Evolutionary conservation across 2,888 invertebrate species (phyloP).

Genomic region (Notodromas monacha): DNA sequence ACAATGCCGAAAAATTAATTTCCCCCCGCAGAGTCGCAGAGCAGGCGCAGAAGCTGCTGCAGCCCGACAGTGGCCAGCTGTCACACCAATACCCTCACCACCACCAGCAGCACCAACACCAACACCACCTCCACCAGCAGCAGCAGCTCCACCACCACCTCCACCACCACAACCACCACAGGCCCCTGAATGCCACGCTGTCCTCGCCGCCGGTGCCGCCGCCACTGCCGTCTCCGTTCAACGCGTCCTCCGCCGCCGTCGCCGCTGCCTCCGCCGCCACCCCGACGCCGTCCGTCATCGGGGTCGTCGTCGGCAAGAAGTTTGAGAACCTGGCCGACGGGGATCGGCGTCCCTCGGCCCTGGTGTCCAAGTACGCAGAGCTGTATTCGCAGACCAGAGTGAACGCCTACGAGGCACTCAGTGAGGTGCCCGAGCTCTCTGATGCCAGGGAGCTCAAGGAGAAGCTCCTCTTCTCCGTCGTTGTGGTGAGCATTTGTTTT

Average conservation of each 20-base stretch:
- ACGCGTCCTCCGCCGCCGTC: no score
- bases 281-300: constrained; percentile 1
- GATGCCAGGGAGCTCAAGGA: constrained; percentile 62
- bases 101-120: background rate
- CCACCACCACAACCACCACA: background rate
- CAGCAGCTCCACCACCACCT: background rate
- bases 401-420: constrained; percentile 52
- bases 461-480: constrained; percentile 77
- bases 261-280: no score
- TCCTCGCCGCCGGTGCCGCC: no score
- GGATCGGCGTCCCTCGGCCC: constrained; percentile 17
- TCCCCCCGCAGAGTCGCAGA: constrained; percentile 9
- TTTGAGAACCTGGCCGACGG: constrained; percentile 15
- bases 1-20: no score
- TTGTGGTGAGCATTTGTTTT: constrained; percentile 35
- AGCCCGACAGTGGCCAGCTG: background rate
- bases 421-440: constrained; percentile 39
- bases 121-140: background rate
- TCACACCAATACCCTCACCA: no score
- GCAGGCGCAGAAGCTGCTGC: constrained; percentile 11
- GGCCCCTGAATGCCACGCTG: no score
- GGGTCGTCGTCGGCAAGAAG: no score
- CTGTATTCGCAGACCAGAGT: constrained; percentile 54
- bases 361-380: constrained; percentile 42
- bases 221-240: no score